Evolutionary conservation across 2,888 invertebrate species (phyloP).

Genomic region (Boloria euphrosyne): DNA sequence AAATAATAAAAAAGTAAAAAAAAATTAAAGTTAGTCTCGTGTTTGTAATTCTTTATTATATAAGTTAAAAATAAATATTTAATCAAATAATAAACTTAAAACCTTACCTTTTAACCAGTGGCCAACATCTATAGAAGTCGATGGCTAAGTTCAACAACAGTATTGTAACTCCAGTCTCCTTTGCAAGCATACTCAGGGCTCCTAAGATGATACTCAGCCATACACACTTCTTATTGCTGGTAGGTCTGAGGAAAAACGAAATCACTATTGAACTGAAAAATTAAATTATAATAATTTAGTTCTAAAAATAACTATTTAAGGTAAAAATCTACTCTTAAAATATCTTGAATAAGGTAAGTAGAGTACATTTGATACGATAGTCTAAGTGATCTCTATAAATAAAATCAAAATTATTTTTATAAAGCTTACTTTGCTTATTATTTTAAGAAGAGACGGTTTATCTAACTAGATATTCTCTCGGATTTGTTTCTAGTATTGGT

Average conservation of each 20-base stretch:
- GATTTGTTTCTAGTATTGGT: too few species aligned
- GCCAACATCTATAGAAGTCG: constrained; percentile 90
- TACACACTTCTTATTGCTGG: constrained; percentile 76
- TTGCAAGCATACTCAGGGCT: constrained; percentile 91
- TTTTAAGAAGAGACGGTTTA: too few species aligned
- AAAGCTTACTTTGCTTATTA: too few species aligned
- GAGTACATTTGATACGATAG: too few species aligned
- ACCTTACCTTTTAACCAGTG: constrained; percentile 85
- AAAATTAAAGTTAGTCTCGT: too few species aligned
- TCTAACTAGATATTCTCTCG: too few species aligned
- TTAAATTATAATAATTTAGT: neutral
- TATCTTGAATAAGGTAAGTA: too few species aligned
- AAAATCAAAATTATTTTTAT: too few species aligned
- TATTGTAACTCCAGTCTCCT: constrained; percentile 91
- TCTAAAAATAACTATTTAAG: neutral
- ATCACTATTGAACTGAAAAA: neutral
- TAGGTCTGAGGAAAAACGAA: constrained; percentile 57
- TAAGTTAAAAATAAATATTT: neutral
- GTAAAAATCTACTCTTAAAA: neutral
- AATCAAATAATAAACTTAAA: neutral
- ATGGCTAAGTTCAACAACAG: constrained; percentile 90
- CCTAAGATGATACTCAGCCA: constrained; percentile 88
- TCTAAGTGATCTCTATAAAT: too few species aligned
- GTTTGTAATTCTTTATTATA: too few species aligned
- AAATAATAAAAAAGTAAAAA: too few species aligned